Conservation (phyloP, 2,888 invertebrate species). For the Opisthograptis luteolata region DNA sequence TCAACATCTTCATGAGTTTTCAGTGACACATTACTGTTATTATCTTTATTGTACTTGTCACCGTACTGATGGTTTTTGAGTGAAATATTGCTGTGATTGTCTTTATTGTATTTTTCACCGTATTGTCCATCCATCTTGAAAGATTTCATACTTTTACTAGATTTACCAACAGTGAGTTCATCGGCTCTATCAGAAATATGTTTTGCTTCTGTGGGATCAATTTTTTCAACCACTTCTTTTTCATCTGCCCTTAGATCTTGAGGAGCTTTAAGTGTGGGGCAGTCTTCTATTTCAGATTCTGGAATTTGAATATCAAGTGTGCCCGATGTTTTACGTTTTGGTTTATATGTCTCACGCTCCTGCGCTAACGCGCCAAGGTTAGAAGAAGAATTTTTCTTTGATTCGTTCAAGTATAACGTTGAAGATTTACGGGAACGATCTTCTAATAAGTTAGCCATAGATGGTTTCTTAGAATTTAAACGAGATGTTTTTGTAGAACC, state of each 20-base stretch:
- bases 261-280: slow-evolving; percentile 77
- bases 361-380: slow-evolving; percentile 66
- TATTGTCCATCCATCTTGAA: slow-evolving; percentile 74
- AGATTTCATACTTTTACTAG: slow-evolving; percentile 69
- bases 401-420: slow-evolving; percentile 76
- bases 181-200: slow-evolving; percentile 69
- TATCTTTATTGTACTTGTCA: slow-evolving; percentile 66
- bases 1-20: slow-evolving; percentile 71
- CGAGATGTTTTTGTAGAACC: slow-evolving; percentile 75
- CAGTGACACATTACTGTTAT: slow-evolving; percentile 65
- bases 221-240: slow-evolving; percentile 71
- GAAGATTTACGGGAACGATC: slow-evolving; percentile 76
- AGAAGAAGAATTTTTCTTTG: slow-evolving; percentile 74
- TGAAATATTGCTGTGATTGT: too few relatives aligned
- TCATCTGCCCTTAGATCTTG: slow-evolving; percentile 82
- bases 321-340: slow-evolving; percentile 72
- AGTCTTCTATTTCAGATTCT: slow-evolving; percentile 81
- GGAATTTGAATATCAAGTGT: slow-evolving; percentile 69
- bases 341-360: slow-evolving; percentile 66
- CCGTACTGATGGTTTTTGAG: slow-evolving; percentile 69
- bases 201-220: slow-evolving; percentile 70
- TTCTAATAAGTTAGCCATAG: slow-evolving; percentile 75
- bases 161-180: slow-evolving; percentile 56
- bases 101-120: too few relatives aligned
- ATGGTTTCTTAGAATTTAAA: slow-evolving; percentile 74